These are phyloP conservation scores for Spea hammondii DNA, from an alignment of 2,797 vertebrate genomes.

Conservation along the genomic window DNA sequence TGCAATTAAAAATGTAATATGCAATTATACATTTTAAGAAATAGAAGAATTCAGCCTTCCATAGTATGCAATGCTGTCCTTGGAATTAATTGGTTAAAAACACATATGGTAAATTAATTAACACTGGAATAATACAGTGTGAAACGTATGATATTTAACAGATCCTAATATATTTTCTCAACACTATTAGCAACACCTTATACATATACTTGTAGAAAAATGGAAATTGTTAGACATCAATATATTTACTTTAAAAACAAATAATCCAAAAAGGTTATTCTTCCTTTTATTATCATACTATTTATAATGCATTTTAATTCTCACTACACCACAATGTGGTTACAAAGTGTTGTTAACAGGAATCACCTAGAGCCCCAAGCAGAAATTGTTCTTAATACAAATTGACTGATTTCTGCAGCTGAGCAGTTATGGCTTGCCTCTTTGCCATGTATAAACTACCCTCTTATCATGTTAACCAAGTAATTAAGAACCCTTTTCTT, in stretches of 20 bases:
- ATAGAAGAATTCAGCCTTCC: too few relatives aligned
- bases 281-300: constrained; percentile 11
- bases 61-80: too few relatives aligned
- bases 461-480: constrained; percentile 52
- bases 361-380: constrained; percentile 42
- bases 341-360: constrained; percentile 30
- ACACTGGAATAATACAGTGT: constrained; percentile 12
- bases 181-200: not conserved
- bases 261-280: constrained; percentile 5
- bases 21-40: too few relatives aligned
- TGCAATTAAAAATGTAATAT: too few relatives aligned
- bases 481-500: constrained; percentile 52
- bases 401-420: constrained; percentile 44
- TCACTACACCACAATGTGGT: constrained; percentile 32
- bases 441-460: constrained; percentile 47
- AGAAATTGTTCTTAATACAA: constrained; percentile 48
- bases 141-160: not conserved
- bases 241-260: constrained; percentile 5
- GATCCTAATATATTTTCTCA: not conserved
- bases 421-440: constrained; percentile 46
- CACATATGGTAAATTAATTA: constrained; percentile 2
- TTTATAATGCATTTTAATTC: constrained; percentile 18
- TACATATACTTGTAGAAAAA: not conserved
- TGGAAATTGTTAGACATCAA: constrained; percentile 5
- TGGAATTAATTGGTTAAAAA: too few relatives aligned